Percentiles rank a stretch among this genome's conserved stretches.
phyloP scores from a whole-genome alignment of 2,888 invertebrate species.

The Eilema griseolum region DNA sequence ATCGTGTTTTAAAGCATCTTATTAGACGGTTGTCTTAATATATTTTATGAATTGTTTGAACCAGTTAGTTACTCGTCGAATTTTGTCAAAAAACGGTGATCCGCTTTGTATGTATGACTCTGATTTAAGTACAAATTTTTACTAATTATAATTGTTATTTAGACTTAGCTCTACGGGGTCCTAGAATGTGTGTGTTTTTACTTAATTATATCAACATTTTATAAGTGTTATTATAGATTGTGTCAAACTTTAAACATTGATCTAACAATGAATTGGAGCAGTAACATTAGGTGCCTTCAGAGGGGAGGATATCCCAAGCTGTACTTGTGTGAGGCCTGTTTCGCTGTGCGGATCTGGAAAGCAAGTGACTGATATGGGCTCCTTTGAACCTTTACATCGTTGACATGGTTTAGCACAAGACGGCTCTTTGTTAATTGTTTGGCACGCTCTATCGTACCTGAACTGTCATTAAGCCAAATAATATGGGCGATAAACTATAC shows the following conservation, averaged over 20 bases:
- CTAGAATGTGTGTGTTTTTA: constrained; percentile 67
- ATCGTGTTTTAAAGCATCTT: constrained; percentile 71
- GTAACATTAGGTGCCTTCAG: constrained; percentile 35
- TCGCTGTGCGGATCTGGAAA: constrained; percentile 42
- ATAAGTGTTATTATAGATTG: constrained; percentile 71
- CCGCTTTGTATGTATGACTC: constrained; percentile 77
- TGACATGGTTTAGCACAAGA: constrained; percentile 21
- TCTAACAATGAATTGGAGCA: constrained; percentile 13
- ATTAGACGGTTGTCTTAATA: constrained; percentile 82
- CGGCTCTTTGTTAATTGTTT: constrained; percentile 58
- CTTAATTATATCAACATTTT: constrained; percentile 59
- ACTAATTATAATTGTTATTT: constrained; percentile 85
- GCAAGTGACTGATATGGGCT: constrained; percentile 26
- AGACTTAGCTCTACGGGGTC: constrained; percentile 75
- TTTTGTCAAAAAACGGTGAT: constrained; percentile 65
- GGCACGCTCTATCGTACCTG: constrained; percentile 79
- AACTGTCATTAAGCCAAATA: constrained; percentile 74
- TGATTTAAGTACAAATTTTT: constrained; percentile 87
- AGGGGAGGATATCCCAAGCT: constrained; percentile 27
- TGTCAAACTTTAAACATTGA: constrained; percentile 64
- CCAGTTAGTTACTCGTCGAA: constrained; percentile 75
- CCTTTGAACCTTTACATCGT: constrained; percentile 24
- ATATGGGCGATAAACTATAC: constrained; percentile 58
- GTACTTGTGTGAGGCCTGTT: constrained; percentile 27
- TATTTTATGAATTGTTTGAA: constrained; percentile 84